Evolutionary conservation across 2,888 invertebrate genomes (phyloP), one percentile per base, ranked within the genome.

Genomic region (Eupeodes luniger): DNA sequence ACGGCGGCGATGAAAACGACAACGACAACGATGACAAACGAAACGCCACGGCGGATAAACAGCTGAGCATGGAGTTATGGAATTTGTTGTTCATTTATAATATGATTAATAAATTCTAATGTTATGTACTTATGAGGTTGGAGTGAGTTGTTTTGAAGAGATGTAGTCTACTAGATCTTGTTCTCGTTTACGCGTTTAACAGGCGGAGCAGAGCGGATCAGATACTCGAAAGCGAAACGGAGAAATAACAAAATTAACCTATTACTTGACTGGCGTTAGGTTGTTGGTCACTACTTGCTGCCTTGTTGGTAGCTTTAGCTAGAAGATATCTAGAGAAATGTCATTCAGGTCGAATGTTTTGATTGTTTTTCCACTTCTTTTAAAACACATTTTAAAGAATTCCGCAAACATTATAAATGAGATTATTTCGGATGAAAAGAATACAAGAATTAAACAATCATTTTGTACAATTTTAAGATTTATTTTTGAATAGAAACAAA

Each of bases 321-420:
- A 4, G 53, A n/a, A 44, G 49, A 76, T 49, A 80, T 40, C 72
- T 80, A 59, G 47, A 76, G 79, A 89, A 85, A 89, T 89, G 89
- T 89, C 82, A 83, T 89, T 83, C 75, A 87, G 81, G 89, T 89
- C 84, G 86, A 90, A 78, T 90, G 86, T 86, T 90, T 85, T 89
- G 84, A 83, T 83, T 85, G 67, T 76, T 84, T 81, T 70, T 72
- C 76, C 66, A 59, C 27, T 14, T 49, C n/a, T 62, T 67, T 47
- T 87, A 66, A 55, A 19, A 44, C 66, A 64, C 55, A 80, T 19
- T 72, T 59, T 34, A 27, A 14, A 2, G 3, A n/a, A 27, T 53
- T 53, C n/a, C 12, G 6, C 5, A n/a, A 11, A 5, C 0, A 19
- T 75, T 51, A 36, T 75, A 12, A 49, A 47, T 47, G 0, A 12